Evolutionary conservation across 2,888 invertebrate species (phyloP).

Genomic region (Dastarcus helophoroides): DNA sequence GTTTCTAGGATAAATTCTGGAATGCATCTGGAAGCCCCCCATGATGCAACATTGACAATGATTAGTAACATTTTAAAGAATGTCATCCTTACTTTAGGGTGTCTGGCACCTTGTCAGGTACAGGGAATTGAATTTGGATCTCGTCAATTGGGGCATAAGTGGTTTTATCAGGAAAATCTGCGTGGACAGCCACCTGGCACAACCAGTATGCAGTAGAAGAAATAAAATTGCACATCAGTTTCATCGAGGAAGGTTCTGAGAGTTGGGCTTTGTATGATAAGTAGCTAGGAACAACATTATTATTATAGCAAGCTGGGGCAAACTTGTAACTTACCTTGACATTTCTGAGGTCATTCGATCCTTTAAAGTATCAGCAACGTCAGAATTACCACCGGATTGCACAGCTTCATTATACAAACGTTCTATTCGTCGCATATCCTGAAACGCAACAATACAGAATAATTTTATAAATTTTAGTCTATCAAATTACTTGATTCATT

Average conservation of each 20-base stretch:
- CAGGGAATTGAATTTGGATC: constrained; percentile 48
- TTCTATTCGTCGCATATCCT: constrained; percentile 61
- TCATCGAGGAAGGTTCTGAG: constrained; percentile 61
- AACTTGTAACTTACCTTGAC: constrained; percentile 41
- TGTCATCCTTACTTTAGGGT: constrained; percentile 47
- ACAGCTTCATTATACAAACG: constrained; percentile 58
- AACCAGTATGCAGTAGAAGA: constrained; percentile 78
- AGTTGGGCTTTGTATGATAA: constrained; percentile 64
- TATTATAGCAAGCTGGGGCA: not conserved
- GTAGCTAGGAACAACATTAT: constrained; percentile 41
- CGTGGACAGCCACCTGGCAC: constrained; percentile 61
- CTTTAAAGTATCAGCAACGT: constrained; percentile 48
- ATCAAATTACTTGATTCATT: constrained; percentile 43
- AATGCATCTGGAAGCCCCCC: constrained; percentile 50
- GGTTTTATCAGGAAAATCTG: constrained; percentile 27
- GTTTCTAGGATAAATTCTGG: constrained; percentile 89
- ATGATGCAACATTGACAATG: not conserved
- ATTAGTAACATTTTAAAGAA: constrained; percentile 4
- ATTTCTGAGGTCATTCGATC: constrained; percentile 52
- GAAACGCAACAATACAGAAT: constrained; percentile 10
- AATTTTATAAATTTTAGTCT: not conserved
- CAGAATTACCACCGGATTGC: constrained; percentile 41
- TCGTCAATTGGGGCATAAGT: constrained; percentile 51
- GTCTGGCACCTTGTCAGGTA: constrained; percentile 51
- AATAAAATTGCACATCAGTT: constrained; percentile 61